These are phyloP conservation scores for Beroe ovata DNA, from an alignment of 37 sponge, comb jelly and placozoan genomes.

Conservation along the genomic window DNA sequence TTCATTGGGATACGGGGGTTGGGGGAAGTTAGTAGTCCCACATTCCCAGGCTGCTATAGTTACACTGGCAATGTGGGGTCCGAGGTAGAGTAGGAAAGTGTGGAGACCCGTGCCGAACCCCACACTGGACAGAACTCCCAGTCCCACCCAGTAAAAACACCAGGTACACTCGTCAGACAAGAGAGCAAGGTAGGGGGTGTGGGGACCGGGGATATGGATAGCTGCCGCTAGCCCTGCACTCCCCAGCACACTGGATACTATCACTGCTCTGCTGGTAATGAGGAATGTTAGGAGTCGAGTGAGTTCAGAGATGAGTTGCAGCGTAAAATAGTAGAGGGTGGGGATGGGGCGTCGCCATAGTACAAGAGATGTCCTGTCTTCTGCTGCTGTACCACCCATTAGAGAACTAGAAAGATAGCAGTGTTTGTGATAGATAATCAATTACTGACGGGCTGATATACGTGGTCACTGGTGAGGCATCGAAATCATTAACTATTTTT, in stretches of 20 bases:
- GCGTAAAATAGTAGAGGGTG: slow-evolving; percentile 76
- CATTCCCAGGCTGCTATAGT: slow-evolving; percentile 98
- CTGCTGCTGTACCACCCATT: too few species aligned
- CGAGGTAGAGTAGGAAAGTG: slow-evolving; percentile 95
- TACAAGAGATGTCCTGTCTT: slow-evolving; percentile 74
- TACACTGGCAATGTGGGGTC: slow-evolving; percentile 99
- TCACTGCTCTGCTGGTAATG: background rate
- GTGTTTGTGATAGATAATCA: too few species aligned
- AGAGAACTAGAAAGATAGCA: too few species aligned
- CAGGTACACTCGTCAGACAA: slow-evolving; percentile 73
- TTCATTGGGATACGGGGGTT: slow-evolving; percentile 82
- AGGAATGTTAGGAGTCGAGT: slow-evolving; percentile 48
- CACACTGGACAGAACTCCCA: slow-evolving; percentile 92
- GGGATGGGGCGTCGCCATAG: slow-evolving; percentile 83
- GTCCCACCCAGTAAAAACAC: slow-evolving; percentile 91
- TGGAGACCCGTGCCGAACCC: slow-evolving; percentile 97
- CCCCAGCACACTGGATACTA: background rate
- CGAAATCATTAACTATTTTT: too few species aligned
- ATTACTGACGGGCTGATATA: too few species aligned
- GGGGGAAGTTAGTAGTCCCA: slow-evolving; percentile 90
- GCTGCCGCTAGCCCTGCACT: slow-evolving; percentile 13
- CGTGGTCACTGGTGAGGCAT: too few species aligned
- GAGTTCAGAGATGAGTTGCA: slow-evolving; percentile 75
- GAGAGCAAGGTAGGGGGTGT: slow-evolving; percentile 70
- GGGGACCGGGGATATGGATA: background rate